Percentiles rank a stretch among this genome's conserved stretches.
Evolutionary conservation across 2,797 vertebrate genomes (phyloP).

Genomic region (Cheirogaleus major): DNA sequence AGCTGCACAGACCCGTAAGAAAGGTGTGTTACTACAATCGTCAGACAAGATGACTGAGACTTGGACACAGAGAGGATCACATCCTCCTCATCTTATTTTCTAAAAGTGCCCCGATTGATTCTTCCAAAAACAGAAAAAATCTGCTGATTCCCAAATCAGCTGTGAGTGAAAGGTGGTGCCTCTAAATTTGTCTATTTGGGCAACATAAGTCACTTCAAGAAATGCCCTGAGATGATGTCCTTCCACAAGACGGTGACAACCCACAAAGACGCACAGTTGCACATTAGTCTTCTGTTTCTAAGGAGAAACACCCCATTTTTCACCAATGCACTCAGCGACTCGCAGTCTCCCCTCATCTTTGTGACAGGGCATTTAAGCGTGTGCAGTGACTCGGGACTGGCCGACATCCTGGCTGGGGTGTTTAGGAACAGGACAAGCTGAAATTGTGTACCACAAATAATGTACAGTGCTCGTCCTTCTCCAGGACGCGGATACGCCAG

Average conservation of each 20-base stretch:
- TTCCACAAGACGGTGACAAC: background rate
- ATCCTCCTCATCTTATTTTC: background rate
- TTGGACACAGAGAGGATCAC: background rate
- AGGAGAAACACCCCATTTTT: background rate
- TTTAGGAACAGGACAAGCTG: background rate
- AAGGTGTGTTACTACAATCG: background rate
- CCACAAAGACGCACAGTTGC: rapidly evolving
- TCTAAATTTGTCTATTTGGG: background rate
- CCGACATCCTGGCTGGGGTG: rapidly evolving
- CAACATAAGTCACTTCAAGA: background rate
- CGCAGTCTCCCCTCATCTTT: background rate
- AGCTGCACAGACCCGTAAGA: background rate
- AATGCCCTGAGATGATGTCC: rapidly evolving
- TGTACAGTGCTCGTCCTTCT: background rate
- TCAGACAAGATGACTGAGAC: background rate
- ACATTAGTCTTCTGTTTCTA: background rate
- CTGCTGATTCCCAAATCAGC: background rate
- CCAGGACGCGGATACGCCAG: background rate
- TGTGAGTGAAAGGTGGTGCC: rapidly evolving
- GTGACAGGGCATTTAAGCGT: background rate
- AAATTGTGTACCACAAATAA: background rate
- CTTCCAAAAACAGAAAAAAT: background rate
- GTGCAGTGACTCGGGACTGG: background rate
- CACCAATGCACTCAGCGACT: rapidly evolving
- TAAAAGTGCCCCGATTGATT: background rate